These are phyloP conservation scores for Dasypogon diadema DNA, from an alignment of 2,888 invertebrate species.

Conservation along the genomic window DNA sequence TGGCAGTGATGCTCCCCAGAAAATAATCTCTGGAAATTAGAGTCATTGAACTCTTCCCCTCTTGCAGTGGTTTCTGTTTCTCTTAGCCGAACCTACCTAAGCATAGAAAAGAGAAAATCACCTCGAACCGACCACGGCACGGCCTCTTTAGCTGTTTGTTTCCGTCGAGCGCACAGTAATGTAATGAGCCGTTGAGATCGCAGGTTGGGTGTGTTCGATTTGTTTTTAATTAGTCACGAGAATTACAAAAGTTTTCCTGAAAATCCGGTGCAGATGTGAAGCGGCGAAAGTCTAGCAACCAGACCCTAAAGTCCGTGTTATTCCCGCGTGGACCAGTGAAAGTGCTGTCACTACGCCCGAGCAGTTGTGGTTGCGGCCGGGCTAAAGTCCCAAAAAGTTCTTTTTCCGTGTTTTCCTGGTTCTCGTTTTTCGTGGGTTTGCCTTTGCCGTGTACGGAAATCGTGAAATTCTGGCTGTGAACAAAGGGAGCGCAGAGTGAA, in stretches of 20 bases:
- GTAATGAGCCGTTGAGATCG: slow-evolving; percentile 14
- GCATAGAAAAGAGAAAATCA: slow-evolving; percentile 17
- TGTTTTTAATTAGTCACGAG: not conserved
- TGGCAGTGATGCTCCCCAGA: not conserved
- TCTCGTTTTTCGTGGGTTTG: not conserved
- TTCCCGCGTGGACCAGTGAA: not conserved
- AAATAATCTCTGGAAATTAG: slow-evolving; percentile 11
- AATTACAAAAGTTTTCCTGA: not conserved
- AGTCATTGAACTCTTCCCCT: slow-evolving; percentile 36
- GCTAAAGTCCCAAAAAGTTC: slow-evolving; percentile 17
- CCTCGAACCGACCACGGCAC: not conserved
- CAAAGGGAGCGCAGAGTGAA: slow-evolving; percentile 10
- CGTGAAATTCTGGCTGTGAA: slow-evolving; percentile 1
- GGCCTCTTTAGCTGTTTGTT: not conserved
- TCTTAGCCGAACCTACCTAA: slow-evolving; percentile 5
- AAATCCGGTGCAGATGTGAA: not conserved
- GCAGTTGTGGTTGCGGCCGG: not conserved
- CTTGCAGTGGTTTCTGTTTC: not conserved
- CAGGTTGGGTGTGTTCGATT: slow-evolving; percentile 12
- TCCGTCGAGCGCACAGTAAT: slow-evolving; percentile 19
- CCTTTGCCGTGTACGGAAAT: not conserved
- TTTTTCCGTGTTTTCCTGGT: not conserved
- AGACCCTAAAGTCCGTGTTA: not conserved
- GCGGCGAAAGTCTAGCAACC: not conserved
- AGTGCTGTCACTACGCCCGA: not conserved